Evolutionary conservation across 2,113 vertebrate species (phyloP), one percentile per base, ranked within the genome.

Genomic region (Etheostoma cragini): DNA sequence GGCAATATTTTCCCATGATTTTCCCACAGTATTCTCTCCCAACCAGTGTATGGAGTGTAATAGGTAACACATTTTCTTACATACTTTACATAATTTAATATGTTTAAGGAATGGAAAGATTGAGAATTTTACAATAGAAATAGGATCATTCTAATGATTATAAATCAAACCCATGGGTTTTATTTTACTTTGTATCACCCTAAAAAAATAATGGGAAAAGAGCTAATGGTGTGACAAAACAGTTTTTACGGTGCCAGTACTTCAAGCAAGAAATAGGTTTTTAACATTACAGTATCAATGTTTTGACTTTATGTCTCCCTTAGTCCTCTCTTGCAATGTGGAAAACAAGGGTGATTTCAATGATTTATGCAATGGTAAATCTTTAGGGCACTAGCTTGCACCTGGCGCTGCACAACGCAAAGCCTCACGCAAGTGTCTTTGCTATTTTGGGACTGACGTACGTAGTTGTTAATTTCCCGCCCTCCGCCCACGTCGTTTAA

Each of bases 121-220:
- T 21, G 21, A 17, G 63, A 73, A 90, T 52, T 84, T 89, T 85
- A 70, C 87, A 79, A 89, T 88, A 85, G 89, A 87, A 92, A 93
- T 93, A 76, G 72, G 49, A 77, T 89, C 77, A 84, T 89, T 90
- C 49, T 76, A 80, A 79, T 82, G 68, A 88, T 84, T 73, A 78
- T 81, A 88, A 88, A 89, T 82, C 78, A 83, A 89, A 69, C 58
- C 6, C 24, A 8, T 66, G 52, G 69, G 33, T 21, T 65, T 65
- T 57, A n/a, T 54, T 75, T 70, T 33, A 13, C 16, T 77, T 22
- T 54, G 26, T 22, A 22, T 4, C 12, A 12, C 45, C 8, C 21
- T 67, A 10, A 50, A 80, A 71, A 63, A 33, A 77, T 68, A 21
- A 45, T 12, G 4, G 24, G 12, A 15, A 46, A 80, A 19, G 56